Conservation (phyloP, 2,888 invertebrate genomes). For the Cheilosia grossa region DNA sequence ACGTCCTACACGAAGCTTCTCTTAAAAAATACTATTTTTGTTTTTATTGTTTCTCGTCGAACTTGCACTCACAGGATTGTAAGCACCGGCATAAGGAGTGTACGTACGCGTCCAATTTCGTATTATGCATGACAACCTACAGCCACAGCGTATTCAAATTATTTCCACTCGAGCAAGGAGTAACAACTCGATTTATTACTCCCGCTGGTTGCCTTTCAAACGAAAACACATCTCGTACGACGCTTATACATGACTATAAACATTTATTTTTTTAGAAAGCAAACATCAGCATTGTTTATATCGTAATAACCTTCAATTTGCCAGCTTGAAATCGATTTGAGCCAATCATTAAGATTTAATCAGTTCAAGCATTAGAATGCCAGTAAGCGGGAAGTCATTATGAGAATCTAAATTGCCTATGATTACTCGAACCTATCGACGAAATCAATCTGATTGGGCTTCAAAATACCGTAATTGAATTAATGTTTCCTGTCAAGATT, state of each 20-base stretch:
- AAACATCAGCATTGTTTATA: slow-evolving; percentile 34
- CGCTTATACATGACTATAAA: neutral
- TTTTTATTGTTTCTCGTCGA: too few species aligned
- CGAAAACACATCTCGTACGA: neutral
- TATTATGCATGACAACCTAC: too few species aligned
- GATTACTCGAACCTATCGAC: slow-evolving; percentile 56
- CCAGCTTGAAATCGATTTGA: slow-evolving; percentile 40
- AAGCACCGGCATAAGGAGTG: too few species aligned
- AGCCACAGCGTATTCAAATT: neutral
- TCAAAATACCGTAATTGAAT: slow-evolving; percentile 65
- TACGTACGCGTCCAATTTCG: too few species aligned
- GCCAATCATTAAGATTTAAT: slow-evolving; percentile 52
- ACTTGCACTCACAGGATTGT: too few species aligned
- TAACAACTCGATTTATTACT: neutral
- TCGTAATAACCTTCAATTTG: slow-evolving; percentile 52
- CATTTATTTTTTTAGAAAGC: slow-evolving; percentile 52
- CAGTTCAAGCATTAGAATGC: slow-evolving; percentile 29
- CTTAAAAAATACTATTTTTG: too few species aligned
- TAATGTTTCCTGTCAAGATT: slow-evolving; percentile 47
- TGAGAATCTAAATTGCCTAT: slow-evolving; percentile 44
- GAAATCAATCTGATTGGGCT: slow-evolving; percentile 55
- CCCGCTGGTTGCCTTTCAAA: slow-evolving; percentile 4
- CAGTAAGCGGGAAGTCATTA: slow-evolving; percentile 47
- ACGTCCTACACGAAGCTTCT: too few species aligned
- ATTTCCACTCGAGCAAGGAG: neutral